Evolutionary conservation across 2,888 invertebrate genomes (phyloP).

Genomic region (Drosophila ochracea): DNA sequence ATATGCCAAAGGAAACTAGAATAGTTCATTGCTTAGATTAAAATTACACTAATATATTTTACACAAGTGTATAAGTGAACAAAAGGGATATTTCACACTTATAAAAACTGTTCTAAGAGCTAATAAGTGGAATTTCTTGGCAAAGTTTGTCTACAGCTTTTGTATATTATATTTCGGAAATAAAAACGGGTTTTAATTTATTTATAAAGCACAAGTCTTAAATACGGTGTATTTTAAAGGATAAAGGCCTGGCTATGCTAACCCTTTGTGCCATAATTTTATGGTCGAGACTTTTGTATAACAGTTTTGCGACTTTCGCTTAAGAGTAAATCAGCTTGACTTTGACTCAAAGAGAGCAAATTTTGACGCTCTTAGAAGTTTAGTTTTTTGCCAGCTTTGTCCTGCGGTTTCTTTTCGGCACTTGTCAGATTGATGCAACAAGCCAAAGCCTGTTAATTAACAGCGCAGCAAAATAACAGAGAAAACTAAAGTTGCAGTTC

Average conservation of each 20-base stretch:
- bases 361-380: rapidly evolving
- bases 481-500: neutral
- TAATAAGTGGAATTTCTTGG: neutral
- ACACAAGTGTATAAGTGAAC: neutral
- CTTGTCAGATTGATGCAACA: constrained; percentile 42
- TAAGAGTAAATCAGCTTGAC: constrained; percentile 11
- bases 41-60: neutral
- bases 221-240: neutral
- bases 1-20: neutral
- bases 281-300: constrained; percentile 21
- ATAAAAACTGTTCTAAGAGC: neutral
- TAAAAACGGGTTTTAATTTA: neutral
- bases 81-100: neutral
- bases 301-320: constrained; percentile 12
- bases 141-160: neutral
- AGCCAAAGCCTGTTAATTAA: constrained; percentile 4
- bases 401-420: constrained; percentile 15
- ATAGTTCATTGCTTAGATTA: rapidly evolving
- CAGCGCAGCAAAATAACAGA: neutral
- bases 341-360: constrained; percentile 3
- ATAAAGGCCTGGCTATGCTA: neutral
- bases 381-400: neutral
- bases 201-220: neutral
- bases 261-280: constrained; percentile 22
- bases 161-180: constrained; percentile 18